phyloP scores from a whole-genome alignment of 2,113 vertebrate species.

The Mohoua ochrocephala region DNA sequence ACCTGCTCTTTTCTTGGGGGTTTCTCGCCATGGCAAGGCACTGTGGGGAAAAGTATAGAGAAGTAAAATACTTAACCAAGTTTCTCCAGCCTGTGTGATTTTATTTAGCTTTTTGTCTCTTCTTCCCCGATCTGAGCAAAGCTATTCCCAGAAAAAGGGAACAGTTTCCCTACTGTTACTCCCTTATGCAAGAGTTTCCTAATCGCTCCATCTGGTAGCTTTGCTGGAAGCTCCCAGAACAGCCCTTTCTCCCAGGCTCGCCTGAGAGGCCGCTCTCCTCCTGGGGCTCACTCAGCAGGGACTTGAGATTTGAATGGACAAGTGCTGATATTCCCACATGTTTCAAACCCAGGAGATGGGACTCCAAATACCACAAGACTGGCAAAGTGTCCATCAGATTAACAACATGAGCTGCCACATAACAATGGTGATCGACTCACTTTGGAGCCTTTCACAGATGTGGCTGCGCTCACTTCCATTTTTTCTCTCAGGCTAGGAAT shows the following conservation, averaged over 20 bases:
- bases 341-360: not conserved
- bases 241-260: not conserved
- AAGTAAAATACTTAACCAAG: not conserved
- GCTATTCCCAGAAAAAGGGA: slow-evolving; percentile 35
- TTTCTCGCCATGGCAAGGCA: not conserved
- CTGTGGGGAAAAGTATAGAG: not conserved
- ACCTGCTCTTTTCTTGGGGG: not conserved
- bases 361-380: not conserved
- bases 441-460: not conserved
- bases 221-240: not conserved
- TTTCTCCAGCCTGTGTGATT: not conserved
- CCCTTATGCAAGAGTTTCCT: slow-evolving; percentile 47
- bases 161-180: slow-evolving; percentile 18
- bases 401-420: not conserved
- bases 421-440: not conserved
- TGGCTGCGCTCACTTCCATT: not conserved
- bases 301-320: not conserved
- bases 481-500: not conserved
- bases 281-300: not conserved
- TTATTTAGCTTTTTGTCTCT: not conserved
- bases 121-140: not conserved
- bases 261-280: not conserved
- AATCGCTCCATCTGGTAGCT: not conserved
- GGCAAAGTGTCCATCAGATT: slow-evolving; percentile 28
- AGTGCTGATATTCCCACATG: slow-evolving; percentile 4